Evolutionary conservation across 2,113 vertebrate species (phyloP), one percentile per base, ranked within the genome.

Genomic region (Cyanocitta stelleri): DNA sequence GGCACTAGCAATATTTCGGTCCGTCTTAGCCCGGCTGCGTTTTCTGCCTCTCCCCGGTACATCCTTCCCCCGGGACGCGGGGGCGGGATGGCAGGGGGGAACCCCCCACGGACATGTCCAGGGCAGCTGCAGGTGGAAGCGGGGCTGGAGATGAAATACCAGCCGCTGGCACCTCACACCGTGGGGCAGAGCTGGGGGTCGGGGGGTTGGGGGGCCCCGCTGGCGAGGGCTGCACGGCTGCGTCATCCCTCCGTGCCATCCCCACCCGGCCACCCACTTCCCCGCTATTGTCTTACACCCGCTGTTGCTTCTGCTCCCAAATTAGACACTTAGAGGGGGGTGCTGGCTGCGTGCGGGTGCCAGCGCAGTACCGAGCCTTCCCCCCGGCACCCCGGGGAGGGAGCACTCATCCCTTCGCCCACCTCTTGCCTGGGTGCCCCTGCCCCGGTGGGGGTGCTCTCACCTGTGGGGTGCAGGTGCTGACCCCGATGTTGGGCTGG

Each of bases 261-360:
- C 89, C 82, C 83, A 68, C 92, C 86, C 79, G 39, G 74, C 95
- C 96, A 95, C 97, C 96, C 93, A 96, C 94, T 90, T 96, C 89
- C 39, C 73, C 6, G 81, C 95, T 91, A 92, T 95, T 94, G 90
- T 94, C 90, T 92, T 88, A 89, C 92, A 87, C 86, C 91, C 95
- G 85, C 89, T 95, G 90, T 93, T 96, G 93, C 89, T 93, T 95
- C 90, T 92, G 87, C 80, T 93, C 93, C 92, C 74, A 67, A 95
- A 94, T 89, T 94, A 89, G 85, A 92, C 7, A 44, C 62, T 83
- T 44, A 41, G 51, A 62, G 39, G n/a, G 37, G 81, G 51, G 77
- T 58, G 69, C 73, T 44, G 56, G 81, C 62, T 78, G 87, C 9
- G 9, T 27, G 74, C 48, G 2, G 82, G 62, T 87, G 81, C 87